phyloP scores from a whole-genome alignment of 1,140 invertebrate genomes.

The Trichoplusia ni region DNA sequence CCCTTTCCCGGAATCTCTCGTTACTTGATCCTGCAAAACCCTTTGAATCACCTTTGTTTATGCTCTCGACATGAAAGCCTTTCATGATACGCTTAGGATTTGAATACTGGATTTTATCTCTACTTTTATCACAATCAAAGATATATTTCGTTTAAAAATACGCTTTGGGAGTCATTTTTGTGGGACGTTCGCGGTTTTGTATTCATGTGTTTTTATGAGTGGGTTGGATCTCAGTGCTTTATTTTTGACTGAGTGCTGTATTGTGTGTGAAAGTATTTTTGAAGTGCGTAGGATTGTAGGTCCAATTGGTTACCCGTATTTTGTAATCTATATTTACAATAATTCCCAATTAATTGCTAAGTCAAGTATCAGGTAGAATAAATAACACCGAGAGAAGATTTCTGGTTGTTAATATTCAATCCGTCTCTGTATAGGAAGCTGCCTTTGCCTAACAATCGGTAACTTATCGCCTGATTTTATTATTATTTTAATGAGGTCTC shows the following conservation, averaged over 20 bases:
- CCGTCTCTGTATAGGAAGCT: too few relatives aligned
- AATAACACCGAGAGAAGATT: too few relatives aligned
- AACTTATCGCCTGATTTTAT: too few relatives aligned
- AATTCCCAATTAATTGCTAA: too few relatives aligned
- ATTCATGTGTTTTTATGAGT: neutral
- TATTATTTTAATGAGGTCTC: too few relatives aligned
- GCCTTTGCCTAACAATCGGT: too few relatives aligned
- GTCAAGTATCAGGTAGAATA: too few relatives aligned
- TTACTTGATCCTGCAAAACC: conserved; percentile 3
- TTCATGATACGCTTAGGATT: conserved; percentile 32
- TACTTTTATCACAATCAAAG: conserved; percentile 29
- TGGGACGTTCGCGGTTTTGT: neutral
- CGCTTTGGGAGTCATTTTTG: neutral
- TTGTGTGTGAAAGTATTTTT: neutral
- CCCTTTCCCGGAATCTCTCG: neutral
- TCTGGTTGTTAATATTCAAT: too few relatives aligned
- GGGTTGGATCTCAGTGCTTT: neutral
- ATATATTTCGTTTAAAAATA: conserved; percentile 21
- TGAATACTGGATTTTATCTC: conserved; percentile 31
- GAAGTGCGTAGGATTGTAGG: too few relatives aligned
- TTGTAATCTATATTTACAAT: too few relatives aligned
- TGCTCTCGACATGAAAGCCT: conserved; percentile 32
- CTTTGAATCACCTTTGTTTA: conserved; percentile 31
- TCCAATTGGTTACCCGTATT: too few relatives aligned
- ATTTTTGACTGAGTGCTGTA: neutral